Base-by-base conservation (phyloP, 2,113 vertebrate species). In the Capreolus pygargus region DNA sequence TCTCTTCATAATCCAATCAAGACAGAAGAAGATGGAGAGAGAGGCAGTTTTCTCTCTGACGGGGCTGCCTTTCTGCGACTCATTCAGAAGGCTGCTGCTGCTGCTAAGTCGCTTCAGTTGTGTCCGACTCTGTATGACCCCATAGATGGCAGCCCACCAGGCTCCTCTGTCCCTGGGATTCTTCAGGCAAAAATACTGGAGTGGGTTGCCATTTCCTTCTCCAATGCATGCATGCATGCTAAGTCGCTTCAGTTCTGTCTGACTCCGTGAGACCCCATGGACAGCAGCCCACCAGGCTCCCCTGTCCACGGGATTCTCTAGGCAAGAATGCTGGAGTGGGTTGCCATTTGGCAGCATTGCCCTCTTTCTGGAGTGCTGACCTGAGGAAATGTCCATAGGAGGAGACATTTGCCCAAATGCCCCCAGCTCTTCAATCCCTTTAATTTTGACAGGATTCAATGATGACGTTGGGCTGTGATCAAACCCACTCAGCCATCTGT, bases 381-480 rank as follows among this genome's bases (percentile, higher is more conserved):
- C 33, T 21, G 11, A 21, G 11, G 79, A 82, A 52, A 82, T 4
- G 50, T 12, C 47, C 47, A n/a, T 3, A 52, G 17, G 33, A 2
- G n/a, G 50, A 54, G 50, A 21, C 50, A 33, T 52, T n/a, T 36
- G 52, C 52, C n/a, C n/a, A 36, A n/a, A 28, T 9, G 13, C 30
- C n/a, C 74, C 43, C 64, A 70, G 79, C 81, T 79, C 47, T 55
- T 98, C 78, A 96, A 97, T 94, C 12, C 33, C 90, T 79, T 89
- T 92, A 45, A 84, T 88, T 97, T 94, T 79, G 70, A 54, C 94
- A 95, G 84, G 50, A 93, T 55, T 52, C 57, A 76, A 86, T 25
- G 30, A 57, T 27, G 83, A 57, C 14, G 3, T n/a, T 0, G 16
- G 47, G 47, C 17, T n/a, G 47, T 52, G 47, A 27, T 16, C 82